Evolutionary conservation across 2,888 invertebrate genomes (phyloP), one percentile per base, ranked within the genome.

Genomic region (Erpobdella octoculata): DNA sequence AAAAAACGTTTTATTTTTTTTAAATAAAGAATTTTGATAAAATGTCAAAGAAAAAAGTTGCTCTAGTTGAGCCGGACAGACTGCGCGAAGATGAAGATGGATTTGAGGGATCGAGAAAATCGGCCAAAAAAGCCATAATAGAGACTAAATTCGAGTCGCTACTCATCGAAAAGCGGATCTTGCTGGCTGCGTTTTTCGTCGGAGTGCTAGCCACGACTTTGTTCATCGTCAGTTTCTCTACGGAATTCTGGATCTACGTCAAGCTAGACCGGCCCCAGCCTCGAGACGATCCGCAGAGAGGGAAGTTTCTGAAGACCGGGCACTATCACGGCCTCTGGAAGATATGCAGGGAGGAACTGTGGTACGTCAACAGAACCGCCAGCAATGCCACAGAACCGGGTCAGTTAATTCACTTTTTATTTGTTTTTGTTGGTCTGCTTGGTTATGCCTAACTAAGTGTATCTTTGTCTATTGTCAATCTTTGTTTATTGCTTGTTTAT

Each of bases 301-400:
- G 53, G 9, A 58, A 70, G 9, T 61, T 46, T 41, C 35, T 37
- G 18, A 72, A 70, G 67, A 46, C 59, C 8, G 73, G 73, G 0
- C 71, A 73, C 28, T 73, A 73, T 48, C 71, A 73, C 25, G 73
- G 73, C 4, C 71, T 73, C 35, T 73, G 73, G 73, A 65, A 46
- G 46, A 66, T 71, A 41, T 73, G 73, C 21, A 58, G 73, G 1
- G 28, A 59, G 35, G 73, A 73, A 67, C 41, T 67, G 0, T 71
- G 71, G 71, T 31, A 46, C 31, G 21, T 36, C n/a, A 5, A 46
- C n/a, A 46, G 41, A 33, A 68, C 46, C 8, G n/a, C 41, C 35
- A 35, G 46, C 5, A 65, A 71, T 65, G 48, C 36, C 21, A 65
- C 65, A 31, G 25, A 41, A 1, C 62, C 62, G 12, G 31, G 71